Evolutionary conservation across 2,113 vertebrate species (phyloP), one percentile per base, ranked within the genome.

Genomic region (Regulus satrapa): DNA sequence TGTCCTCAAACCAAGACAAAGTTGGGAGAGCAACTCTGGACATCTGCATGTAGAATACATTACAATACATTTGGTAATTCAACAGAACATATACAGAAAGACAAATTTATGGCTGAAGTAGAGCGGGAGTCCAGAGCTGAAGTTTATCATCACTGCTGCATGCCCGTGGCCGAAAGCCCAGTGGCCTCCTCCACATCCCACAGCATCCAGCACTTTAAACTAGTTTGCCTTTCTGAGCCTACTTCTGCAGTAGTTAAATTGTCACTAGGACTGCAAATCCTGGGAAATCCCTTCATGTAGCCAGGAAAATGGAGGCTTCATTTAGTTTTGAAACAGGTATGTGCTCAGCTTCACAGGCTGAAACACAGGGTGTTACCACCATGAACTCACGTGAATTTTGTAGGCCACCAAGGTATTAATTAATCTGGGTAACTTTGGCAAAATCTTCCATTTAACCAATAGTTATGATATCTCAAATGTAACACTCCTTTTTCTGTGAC

Each of bases 121-220:
- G 38, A 80, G 32, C 5, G 3, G 10, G 29, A 64, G 6, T 28
- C 38, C 56, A 71, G 66, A 75, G 48, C 10, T 88, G 48, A 67
- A 78, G 29, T 74, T 92, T 36, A 48, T 55, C 45, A 88, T 25
- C 20, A 51, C 43, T 63, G 59, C 45, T 59, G n/a, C 40, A 14
- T 0, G 1, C 29, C 24, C 0, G 1, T 43, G 32, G 24, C 48
- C 20, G 61, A 55, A 49, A 81, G 29, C 23, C 29, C 0, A 3
- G 51, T 28, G 31, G 51, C 41, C 38, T 56, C 69, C 48, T 67
- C 26, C 54, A n/a, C 6, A 2, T 31, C 75, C 58, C 73, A 64
- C 32, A 29, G 49, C 34, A 83, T 0, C 14, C 7, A 43, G 21
- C 32, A 77, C 28, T 54, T 68, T 14, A 31, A 87, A 61, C 31